Evolutionary conservation across 2,797 vertebrate species (phyloP), one percentile per base, ranked within the genome.

Genomic region (Dipus sagitta): DNA sequence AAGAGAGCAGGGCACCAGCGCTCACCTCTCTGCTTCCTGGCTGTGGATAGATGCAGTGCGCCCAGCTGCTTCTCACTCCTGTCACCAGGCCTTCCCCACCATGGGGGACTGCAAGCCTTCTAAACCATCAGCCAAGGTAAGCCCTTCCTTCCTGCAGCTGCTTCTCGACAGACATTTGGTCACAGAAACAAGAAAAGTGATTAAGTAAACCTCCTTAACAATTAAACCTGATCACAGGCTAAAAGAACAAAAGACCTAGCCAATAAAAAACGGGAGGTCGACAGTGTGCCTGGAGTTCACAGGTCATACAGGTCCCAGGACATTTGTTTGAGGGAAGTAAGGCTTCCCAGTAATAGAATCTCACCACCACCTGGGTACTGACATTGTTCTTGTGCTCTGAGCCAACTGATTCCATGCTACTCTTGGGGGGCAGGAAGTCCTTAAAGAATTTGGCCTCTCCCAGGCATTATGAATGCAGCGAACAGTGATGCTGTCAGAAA

Each of bases 381-480:
- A 94, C 92, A 64, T 68, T 88, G 85, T 86, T 70, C 90, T 83
- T 74, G 30, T 81, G 77, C 92, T 92, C 83, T n/a, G 52, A 89
- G 74, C 85, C 17, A 0, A 96, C 96, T 32, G 3, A 95, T 94
- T 80, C 88, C 77, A 85, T 90, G 83, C 92, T 92, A 85, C 95
- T 96, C 95, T 93, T 95, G 47, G 47, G 87, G 70, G 60, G 94
- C 90, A 91, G 96, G 91, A 95, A 96, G 95, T 88, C 95, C 96
- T 84, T 94, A 86, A 88, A 87, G 96, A 94, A 87, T 54, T 34
- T 90, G 86, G 94, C 97, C 95, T 96, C 94, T 84, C 86, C 74
- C 88, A 62, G 94, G 28, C 32, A 15, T 85, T 95, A 95, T 95
- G 83, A 52, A 77, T 72, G 88, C 38, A 34, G 54, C 85, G 94